Evolutionary conservation across 2,113 vertebrate species (phyloP).

Genomic region (Lamprologus callipterus): DNA sequence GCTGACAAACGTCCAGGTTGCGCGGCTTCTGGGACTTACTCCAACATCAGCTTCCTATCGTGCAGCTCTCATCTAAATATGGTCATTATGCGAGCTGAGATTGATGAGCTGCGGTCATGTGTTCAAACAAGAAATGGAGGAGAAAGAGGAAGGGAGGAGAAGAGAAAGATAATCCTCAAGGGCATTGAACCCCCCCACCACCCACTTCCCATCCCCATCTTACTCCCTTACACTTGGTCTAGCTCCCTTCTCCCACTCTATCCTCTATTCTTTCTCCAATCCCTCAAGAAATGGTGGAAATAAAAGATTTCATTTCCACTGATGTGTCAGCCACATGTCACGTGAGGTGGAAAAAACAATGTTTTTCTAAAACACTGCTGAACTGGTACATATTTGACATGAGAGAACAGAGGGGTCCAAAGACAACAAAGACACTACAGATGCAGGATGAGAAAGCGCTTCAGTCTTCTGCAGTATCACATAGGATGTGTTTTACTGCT

Average conservation of each 20-base stretch:
- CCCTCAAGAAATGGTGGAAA: conserved; percentile 13
- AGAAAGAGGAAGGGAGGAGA: background rate
- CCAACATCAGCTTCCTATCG: background rate
- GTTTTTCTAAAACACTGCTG: background rate
- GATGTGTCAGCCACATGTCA: conserved; percentile 13
- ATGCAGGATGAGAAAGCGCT: background rate
- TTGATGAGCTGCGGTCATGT: conserved; percentile 47
- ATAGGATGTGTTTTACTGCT: background rate
- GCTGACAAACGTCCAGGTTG: background rate
- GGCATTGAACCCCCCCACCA: conserved; percentile 21
- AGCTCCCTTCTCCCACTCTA: background rate
- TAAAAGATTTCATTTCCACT: conserved; percentile 18
- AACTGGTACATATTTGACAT: background rate
- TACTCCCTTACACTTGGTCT: background rate
- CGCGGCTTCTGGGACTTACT: background rate
- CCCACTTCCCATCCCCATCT: background rate
- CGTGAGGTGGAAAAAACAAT: background rate
- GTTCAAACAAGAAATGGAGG: conserved; percentile 12
- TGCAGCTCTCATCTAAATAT: conserved; percentile 50
- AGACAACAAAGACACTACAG: background rate
- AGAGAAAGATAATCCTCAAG: conserved; percentile 48
- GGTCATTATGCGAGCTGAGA: conserved; percentile 44
- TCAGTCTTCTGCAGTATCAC: background rate
- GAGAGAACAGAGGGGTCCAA: background rate
- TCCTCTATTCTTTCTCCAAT: background rate